Base-by-base conservation (phyloP, 2,113 vertebrate species). In the Arenaria interpres region DNA sequence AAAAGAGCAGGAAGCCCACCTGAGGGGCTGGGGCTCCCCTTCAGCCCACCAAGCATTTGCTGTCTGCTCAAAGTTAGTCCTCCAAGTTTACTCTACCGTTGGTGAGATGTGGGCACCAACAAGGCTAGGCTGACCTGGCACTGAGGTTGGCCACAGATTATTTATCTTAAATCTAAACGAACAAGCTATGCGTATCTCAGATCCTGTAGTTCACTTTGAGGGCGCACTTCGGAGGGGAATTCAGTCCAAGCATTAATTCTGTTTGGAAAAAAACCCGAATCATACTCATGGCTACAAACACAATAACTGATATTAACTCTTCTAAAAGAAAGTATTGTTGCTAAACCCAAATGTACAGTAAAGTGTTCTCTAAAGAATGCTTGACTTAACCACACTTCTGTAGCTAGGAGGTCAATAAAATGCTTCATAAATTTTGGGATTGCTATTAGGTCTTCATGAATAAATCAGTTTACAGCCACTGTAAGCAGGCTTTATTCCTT, bases 41-140 rank as follows among this genome's bases (percentile, higher is more conserved):
- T 63, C 71, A 27, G 33, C 3, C 2, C 22, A 30, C 27, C 4
- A 16, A 62, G 20, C 8, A 18, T 30, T 75, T 71, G 18, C 17
- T 46, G 2, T 10, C 41, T 45, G 5, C 21, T 67, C 56, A 27
- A 25, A 68, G 14, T 51, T 35, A 53, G 16, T 23, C 48, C 39
- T 78, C 64, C 66, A 66, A 54, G 25, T 30, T 54, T 30, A 54
- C 27, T 54, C 27, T 28, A 30, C 28, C 17, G 53, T 9, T 54
- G 53, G 53, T 54, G 53, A 54, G 27, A 53, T 41, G 12, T 27
- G 25, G 23, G 10, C 35, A 91, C 14, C n/a, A 50, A 10, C 0
- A 0, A 37, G 22, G 10, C 21, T 51, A 30, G 28, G 23, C 43
- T 71, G 46, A n/a, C 28, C 28, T 63, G 1, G 0, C 43, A 20